A percentile compares a stretch with the other conserved stretches of the same genome.
Conservation (phyloP, 2,888 invertebrate species). For the Balanococcus diminutus region DNA sequence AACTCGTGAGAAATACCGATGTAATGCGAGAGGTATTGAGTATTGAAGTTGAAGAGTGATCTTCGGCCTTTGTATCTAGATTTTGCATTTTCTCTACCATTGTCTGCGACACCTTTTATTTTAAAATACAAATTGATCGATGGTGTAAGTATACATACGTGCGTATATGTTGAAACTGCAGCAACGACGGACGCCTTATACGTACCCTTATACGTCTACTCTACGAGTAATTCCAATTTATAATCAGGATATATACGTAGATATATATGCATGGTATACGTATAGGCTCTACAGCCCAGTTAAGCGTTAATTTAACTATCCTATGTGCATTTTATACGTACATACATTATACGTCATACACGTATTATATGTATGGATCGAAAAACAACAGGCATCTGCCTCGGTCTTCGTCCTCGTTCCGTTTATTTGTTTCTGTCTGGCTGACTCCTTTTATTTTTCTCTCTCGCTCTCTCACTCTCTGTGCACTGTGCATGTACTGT, state of each 20-base stretch:
- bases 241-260: not conserved
- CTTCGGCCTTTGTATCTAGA: not conserved
- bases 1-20: not conserved
- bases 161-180: not conserved
- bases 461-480: not conserved
- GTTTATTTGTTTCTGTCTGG: not conserved
- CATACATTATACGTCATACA: not conserved
- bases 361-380: no score
- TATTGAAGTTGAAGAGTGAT: not conserved
- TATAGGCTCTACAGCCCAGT: no score
- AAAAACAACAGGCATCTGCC: slow-evolving; percentile 3
- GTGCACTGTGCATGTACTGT: not conserved
- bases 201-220: not conserved
- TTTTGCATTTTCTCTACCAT: not conserved
- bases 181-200: not conserved
- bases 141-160: not conserved
- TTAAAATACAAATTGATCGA: not conserved
- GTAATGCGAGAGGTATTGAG: not conserved
- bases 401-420: not conserved
- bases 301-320: not conserved
- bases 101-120: no score
- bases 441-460: not conserved
- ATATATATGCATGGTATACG: no score
- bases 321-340: not conserved
- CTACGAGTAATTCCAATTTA: not conserved